Conservation (phyloP, 2,113 vertebrate species). For the Oenanthe oenanthe region DNA sequence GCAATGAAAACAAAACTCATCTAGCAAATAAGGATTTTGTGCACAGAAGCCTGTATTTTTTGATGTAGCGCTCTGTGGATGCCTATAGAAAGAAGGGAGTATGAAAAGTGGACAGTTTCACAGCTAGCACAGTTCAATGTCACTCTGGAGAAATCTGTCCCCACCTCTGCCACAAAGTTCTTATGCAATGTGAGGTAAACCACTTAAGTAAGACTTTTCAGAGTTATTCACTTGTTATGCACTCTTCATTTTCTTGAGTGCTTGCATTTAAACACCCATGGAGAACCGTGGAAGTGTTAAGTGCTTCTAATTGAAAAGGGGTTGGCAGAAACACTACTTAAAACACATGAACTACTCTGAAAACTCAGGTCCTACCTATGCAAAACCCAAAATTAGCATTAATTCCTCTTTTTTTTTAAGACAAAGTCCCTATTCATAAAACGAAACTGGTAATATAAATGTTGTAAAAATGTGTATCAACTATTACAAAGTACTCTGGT, state of each 20-base stretch:
- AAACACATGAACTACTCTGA: neutral
- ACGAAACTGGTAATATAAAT: neutral
- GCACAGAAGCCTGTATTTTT: constrained; percentile 15
- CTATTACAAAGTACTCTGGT: neutral
- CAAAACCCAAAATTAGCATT: neutral
- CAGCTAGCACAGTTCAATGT: neutral
- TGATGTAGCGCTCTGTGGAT: neutral
- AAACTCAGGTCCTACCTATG: neutral
- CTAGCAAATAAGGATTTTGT: constrained; percentile 33
- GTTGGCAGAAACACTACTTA: neutral
- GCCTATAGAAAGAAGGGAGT: neutral
- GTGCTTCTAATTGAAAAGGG: neutral
- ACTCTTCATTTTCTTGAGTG: neutral
- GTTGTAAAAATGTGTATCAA: neutral
- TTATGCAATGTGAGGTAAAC: neutral
- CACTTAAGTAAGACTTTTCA: neutral
- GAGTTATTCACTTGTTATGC: neutral
- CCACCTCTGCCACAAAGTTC: neutral
- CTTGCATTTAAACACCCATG: neutral
- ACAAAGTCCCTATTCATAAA: neutral
- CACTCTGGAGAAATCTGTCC: constrained; percentile 10
- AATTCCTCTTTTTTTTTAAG: neutral
- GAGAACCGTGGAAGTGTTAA: neutral
- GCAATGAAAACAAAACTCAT: constrained; percentile 38
- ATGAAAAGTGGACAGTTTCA: neutral